These are phyloP conservation scores for Ooceraea biroi DNA, from an alignment of 1,140 invertebrate species.

Conservation along the genomic window DNA sequence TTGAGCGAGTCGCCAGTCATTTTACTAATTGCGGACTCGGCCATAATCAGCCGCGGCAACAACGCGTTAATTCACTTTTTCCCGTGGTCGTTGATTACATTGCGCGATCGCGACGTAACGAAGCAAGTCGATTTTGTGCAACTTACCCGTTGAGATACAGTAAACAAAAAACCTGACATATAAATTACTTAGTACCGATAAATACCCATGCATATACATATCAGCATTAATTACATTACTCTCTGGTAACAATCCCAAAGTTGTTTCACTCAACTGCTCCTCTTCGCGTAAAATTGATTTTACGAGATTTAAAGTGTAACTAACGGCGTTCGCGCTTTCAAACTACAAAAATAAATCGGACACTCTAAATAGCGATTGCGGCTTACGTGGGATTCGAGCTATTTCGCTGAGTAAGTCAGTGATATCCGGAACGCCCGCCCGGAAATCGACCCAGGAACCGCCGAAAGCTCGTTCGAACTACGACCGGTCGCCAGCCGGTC, in stretches of 20 bases:
- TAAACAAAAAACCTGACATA: neutral
- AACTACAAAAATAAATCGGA: conserved; percentile 70
- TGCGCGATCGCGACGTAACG: conserved; percentile 14
- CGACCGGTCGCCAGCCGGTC: conserved; percentile 8
- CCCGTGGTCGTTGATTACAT: conserved; percentile 4
- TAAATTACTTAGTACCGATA: neutral
- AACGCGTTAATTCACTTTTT: conserved; percentile 52
- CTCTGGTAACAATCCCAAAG: no score
- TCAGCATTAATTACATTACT: no score
- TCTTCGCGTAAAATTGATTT: neutral
- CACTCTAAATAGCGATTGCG: conserved; percentile 70
- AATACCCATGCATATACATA: no score
- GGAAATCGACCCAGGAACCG: conserved; percentile 37
- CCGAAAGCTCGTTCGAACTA: conserved; percentile 59
- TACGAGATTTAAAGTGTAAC: conserved; percentile 30
- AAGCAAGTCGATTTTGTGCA: conserved; percentile 5
- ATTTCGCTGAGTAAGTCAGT: conserved; percentile 37
- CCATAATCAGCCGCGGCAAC: conserved; percentile 46
- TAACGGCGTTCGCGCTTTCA: conserved; percentile 19
- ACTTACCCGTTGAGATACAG: neutral
- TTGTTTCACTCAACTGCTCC: no score
- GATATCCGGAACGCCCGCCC: conserved; percentile 35
- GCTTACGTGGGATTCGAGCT: conserved; percentile 60
- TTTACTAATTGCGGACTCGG: conserved; percentile 55
- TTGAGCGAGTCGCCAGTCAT: conserved; percentile 36